phyloP scores from a whole-genome alignment of 2,888 invertebrate genomes.

The Aphodius granarius region DNA sequence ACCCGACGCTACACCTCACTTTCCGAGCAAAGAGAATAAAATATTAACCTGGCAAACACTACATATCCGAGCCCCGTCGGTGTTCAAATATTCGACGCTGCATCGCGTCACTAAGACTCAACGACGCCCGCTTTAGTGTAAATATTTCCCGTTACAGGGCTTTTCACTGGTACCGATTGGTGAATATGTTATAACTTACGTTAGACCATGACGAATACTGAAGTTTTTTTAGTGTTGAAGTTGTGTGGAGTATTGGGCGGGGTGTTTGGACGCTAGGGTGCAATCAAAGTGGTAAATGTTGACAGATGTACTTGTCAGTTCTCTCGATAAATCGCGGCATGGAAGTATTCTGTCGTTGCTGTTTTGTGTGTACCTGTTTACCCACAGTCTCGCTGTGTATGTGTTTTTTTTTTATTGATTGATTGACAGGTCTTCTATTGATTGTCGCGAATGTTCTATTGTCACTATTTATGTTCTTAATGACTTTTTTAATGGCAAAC shows the following conservation, averaged over 20 bases:
- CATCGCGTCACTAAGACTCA: constrained; percentile 35
- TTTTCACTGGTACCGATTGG: constrained; percentile 34
- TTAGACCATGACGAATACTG: constrained; percentile 29
- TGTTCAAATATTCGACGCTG: constrained; percentile 24
- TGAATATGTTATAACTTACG: constrained; percentile 40
- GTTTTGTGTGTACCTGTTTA: constrained; percentile 19
- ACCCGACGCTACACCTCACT: neutral
- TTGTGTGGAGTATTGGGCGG: constrained; percentile 18
- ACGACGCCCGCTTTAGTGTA: constrained; percentile 25
- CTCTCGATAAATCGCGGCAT: constrained; percentile 42
- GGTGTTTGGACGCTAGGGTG: constrained; percentile 36
- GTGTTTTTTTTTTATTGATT: too few relatives aligned
- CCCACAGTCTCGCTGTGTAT: neutral
- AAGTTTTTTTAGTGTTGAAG: constrained; percentile 9
- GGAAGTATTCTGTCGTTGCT: constrained; percentile 42
- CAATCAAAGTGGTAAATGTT: constrained; percentile 53
- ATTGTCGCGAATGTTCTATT: too few relatives aligned
- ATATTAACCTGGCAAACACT: constrained; percentile 46
- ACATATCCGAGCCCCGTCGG: constrained; percentile 31
- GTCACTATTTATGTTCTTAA: too few relatives aligned
- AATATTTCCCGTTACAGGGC: constrained; percentile 30
- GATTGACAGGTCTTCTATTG: neutral
- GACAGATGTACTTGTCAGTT: constrained; percentile 54
- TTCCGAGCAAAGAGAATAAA: constrained; percentile 42
- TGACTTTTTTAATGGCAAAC: too few relatives aligned